A percentile compares a stretch with the other conserved stretches of the same genome.
phyloP scores from a whole-genome alignment of 2,888 invertebrate genomes.

The Andrena marginata region DNA sequence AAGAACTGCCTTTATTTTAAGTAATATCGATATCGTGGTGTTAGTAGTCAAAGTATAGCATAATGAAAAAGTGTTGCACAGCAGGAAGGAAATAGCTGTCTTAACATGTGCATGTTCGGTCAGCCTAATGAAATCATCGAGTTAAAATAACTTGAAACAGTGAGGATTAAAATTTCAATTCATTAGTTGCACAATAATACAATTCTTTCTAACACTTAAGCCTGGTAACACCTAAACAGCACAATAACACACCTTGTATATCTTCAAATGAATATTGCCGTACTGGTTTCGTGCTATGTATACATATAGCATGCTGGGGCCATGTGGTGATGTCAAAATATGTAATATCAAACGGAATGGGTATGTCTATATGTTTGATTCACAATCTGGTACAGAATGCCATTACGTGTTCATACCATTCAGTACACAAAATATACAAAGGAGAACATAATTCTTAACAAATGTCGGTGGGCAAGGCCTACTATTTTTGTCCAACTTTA shows the following conservation, averaged over 20 bases:
- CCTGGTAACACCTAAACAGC: constrained; percentile 64
- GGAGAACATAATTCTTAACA: constrained; percentile 63
- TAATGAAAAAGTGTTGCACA: constrained; percentile 44
- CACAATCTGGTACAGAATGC: constrained; percentile 64
- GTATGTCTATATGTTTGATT: constrained; percentile 64
- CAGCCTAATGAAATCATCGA: constrained; percentile 64
- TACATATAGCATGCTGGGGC: constrained; percentile 69
- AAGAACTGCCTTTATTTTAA: constrained; percentile 36
- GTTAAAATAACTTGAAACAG: constrained; percentile 49
- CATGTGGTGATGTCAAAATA: constrained; percentile 69
- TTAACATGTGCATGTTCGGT: constrained; percentile 61
- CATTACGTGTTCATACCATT: constrained; percentile 71
- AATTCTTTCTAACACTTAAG: constrained; percentile 66
- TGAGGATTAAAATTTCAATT: constrained; percentile 59
- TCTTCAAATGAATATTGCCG: constrained; percentile 51
- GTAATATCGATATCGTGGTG: constrained; percentile 47
- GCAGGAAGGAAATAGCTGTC: constrained; percentile 57
- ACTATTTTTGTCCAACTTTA: constrained; percentile 78
- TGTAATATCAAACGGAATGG: constrained; percentile 67
- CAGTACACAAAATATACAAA: constrained; percentile 64
- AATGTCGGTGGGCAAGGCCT: constrained; percentile 72
- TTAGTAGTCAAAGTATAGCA: constrained; percentile 47
- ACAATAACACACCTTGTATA: constrained; percentile 65
- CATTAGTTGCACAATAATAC: constrained; percentile 63
- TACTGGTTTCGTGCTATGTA: constrained; percentile 65